Base-by-base conservation (phyloP, 2,888 invertebrate species). In the Auanema sp. region DNA sequence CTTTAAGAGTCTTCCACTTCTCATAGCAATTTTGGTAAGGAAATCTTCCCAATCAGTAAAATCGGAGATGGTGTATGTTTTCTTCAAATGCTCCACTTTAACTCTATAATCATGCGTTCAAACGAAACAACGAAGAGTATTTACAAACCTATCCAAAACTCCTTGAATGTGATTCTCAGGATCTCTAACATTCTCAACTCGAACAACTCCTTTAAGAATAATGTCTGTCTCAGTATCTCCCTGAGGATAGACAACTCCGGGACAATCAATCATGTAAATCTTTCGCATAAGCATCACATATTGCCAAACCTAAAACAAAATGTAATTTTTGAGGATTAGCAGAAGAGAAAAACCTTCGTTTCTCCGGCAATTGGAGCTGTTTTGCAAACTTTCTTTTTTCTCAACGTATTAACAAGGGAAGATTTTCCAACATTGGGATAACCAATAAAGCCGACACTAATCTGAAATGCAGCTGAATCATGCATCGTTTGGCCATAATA, bases 391-490 rank as follows among this genome's bases (percentile, higher is more conserved):
- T 98, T 96, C 83, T 96, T 95, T 11, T 92, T 91, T 60, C 93
- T 88, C 61, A 99, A 86, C 0, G 98, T 93, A 85, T 98, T 99
- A 71, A 99, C 97, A 6, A 99, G 90, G 0, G 97, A 97, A 68
- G 95, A 96, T 86, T 99, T 98, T 0, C 98, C 98, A 4, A 93
- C 93, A 87, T 99, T 99, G 1, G 98, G 98, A 85, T 97, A 99
- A 0, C 98, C 98, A 84, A 99, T 94, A 76, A 99, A 91, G 1
- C 98, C 98, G 55, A 99, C 93, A 84, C 94, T 95, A 66, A 99
- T 99, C 87, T 81, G 70, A 41, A 69, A 66, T 33, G 33, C 33
- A 33, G 33, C 33, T 33, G 33, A 33, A 33, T 33, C 33, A 33
- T 33, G 33, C 33, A 33, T 33, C 33, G 33, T 33, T 33, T 33